Conservation (phyloP, 2,113 vertebrate genomes). For the Atrichornis clamosus region DNA sequence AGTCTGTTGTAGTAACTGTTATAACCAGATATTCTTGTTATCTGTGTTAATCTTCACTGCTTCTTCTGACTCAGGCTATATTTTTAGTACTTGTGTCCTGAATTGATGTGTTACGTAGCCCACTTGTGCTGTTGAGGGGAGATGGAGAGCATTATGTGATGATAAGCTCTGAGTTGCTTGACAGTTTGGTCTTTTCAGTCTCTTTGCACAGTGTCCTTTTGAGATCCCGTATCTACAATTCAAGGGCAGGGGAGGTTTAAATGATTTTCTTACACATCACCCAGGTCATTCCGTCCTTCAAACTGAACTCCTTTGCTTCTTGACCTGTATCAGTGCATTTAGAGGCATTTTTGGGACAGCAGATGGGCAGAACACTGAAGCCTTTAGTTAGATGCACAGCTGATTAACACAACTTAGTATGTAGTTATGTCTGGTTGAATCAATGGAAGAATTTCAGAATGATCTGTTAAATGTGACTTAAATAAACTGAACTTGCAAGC, state of each 20-base stretch:
- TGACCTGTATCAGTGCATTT: neutral
- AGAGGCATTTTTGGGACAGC: neutral
- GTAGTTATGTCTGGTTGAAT: neutral
- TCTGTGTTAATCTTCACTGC: neutral
- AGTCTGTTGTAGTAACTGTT: neutral
- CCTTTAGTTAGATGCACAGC: neutral
- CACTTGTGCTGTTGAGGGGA: neutral
- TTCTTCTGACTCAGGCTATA: neutral
- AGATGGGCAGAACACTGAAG: neutral
- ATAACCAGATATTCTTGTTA: neutral
- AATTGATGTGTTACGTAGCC: neutral
- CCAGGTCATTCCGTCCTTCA: neutral
- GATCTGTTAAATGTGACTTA: neutral
- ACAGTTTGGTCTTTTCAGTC: neutral
- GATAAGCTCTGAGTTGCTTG: neutral
- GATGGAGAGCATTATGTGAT: neutral
- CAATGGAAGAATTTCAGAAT: neutral
- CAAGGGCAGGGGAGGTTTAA: neutral
- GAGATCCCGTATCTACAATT: neutral
- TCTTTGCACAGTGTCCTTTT: neutral
- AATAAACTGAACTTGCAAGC: neutral
- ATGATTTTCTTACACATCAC: neutral
- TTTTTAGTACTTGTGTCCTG: constrained; percentile 1
- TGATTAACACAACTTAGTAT: neutral
- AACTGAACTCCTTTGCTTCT: neutral